Percentiles rank a stretch among this genome's conserved stretches.
Evolutionary conservation across 2,797 vertebrate species (phyloP).

Genomic region (Emys orbicularis): DNA sequence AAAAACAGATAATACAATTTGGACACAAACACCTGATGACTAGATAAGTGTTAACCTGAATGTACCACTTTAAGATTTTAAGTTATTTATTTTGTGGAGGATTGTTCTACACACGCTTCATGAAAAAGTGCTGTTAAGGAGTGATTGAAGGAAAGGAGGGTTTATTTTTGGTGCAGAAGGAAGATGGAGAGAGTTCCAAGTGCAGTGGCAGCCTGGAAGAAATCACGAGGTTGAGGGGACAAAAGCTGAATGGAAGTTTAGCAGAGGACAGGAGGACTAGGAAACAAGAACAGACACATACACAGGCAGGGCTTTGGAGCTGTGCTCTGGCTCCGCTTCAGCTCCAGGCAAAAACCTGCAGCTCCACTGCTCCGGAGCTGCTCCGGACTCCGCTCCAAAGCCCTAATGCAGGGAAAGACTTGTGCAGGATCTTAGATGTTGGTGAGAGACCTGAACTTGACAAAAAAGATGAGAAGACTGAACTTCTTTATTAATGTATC

Average conservation of each 20-base stretch:
- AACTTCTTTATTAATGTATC: neutral
- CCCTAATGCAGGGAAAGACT: neutral
- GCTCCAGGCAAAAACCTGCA: too few relatives aligned
- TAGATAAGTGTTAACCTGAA: neutral
- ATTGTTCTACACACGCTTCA: neutral
- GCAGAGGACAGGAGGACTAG: neutral
- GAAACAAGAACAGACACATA: neutral
- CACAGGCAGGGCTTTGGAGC: neutral
- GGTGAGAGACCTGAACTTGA: neutral
- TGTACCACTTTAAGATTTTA: neutral
- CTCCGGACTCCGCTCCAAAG: too few relatives aligned
- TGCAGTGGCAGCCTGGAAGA: neutral
- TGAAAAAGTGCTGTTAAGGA: neutral
- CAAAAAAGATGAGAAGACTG: neutral
- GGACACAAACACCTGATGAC: neutral
- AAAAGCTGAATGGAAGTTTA: neutral
- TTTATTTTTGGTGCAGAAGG: neutral
- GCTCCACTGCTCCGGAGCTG: too few relatives aligned
- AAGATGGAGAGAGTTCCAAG: neutral
- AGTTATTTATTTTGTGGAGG: neutral
- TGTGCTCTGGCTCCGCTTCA: too few relatives aligned
- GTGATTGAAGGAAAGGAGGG: neutral
- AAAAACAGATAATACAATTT: neutral
- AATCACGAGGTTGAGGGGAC: neutral
- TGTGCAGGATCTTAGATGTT: accelerated